phyloP scores from a whole-genome alignment of 2,888 invertebrate genomes.

The Mellilla xanthometata region DNA sequence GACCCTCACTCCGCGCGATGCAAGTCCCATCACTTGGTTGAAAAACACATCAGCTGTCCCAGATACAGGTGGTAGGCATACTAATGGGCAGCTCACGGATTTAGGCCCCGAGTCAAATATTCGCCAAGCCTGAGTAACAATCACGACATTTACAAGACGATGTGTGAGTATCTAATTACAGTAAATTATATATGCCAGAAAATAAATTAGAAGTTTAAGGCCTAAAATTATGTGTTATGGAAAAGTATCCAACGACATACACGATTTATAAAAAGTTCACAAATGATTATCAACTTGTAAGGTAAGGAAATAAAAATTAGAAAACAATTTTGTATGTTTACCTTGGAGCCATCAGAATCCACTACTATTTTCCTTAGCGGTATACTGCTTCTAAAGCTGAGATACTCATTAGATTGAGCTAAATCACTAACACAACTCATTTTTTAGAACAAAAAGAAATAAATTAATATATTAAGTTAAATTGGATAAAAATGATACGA shows the following conservation, averaged over 20 bases:
- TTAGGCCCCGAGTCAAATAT: conserved; percentile 94
- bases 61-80: conserved; percentile 94
- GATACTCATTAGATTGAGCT: conserved; percentile 89
- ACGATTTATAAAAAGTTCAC: too few relatives aligned
- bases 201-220: too few relatives aligned
- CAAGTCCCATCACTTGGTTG: conserved; percentile 90
- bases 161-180: too few relatives aligned
- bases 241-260: too few relatives aligned
- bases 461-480: not conserved
- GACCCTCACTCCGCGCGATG: conserved; percentile 90
- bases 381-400: conserved; percentile 90
- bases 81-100: conserved; percentile 88
- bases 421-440: conserved; percentile 88
- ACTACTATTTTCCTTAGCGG: conserved; percentile 90
- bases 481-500: too few relatives aligned
- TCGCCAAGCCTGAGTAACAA: conserved; percentile 86
- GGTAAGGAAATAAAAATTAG: too few relatives aligned
- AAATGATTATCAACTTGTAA: too few relatives aligned
- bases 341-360: conserved; percentile 90
- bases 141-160: too few relatives aligned
- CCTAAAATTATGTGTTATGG: too few relatives aligned
- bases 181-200: too few relatives aligned
- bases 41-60: conserved; percentile 95
- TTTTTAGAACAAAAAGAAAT: not conserved
- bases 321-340: conserved; percentile 56